Percentiles rank a stretch among this genome's conserved stretches.
Evolutionary conservation across 2,113 vertebrate species (phyloP).

Genomic region (Capreolus pygargus): DNA sequence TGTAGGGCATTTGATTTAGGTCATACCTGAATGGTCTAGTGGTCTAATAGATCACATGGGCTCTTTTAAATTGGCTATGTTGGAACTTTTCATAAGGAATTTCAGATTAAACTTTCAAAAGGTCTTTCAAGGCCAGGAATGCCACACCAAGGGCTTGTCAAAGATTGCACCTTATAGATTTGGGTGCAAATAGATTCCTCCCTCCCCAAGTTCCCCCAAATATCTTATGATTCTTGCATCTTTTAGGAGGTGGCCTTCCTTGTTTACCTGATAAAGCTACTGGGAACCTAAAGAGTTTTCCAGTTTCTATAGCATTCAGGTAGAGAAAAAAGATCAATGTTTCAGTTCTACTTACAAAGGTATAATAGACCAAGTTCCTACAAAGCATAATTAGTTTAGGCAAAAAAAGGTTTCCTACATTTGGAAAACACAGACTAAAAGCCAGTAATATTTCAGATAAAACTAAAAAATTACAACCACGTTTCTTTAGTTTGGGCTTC

Average conservation of each 20-base stretch:
- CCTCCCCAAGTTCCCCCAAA: background rate
- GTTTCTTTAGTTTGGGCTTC: background rate
- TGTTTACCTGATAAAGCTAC: background rate
- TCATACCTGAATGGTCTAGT: background rate
- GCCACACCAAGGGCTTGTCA: background rate
- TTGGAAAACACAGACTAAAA: background rate
- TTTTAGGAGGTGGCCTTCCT: background rate
- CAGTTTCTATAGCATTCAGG: background rate
- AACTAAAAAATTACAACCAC: background rate
- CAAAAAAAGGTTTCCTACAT: background rate
- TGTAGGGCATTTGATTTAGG: background rate
- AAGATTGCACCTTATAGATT: background rate
- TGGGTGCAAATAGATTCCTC: background rate
- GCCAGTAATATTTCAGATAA: background rate
- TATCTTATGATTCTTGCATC: background rate
- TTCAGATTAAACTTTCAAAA: background rate
- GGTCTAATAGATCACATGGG: background rate
- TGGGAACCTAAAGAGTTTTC: background rate
- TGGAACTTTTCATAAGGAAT: background rate
- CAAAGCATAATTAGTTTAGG: background rate
- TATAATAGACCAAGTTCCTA: background rate
- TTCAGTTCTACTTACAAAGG: background rate
- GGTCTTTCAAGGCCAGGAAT: background rate
- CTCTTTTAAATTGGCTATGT: background rate
- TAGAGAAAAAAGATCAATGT: background rate